Percentiles rank a stretch among this genome's conserved stretches.
Evolutionary conservation across 2,888 invertebrate genomes (phyloP).

Genomic region (Scelioninae gen. 2): DNA sequence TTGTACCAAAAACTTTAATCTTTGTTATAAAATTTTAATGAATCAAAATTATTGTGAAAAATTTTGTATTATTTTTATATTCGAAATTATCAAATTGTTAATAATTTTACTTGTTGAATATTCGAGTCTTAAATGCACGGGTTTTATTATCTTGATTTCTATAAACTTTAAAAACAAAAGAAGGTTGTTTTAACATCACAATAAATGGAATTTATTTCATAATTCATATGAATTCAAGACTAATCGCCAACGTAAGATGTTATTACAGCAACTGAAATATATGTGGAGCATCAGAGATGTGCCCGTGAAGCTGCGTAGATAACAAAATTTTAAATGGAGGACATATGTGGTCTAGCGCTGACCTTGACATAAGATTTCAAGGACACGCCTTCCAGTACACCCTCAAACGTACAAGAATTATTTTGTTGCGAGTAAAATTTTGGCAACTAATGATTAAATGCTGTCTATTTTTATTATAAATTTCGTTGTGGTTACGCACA

Average conservation of each 20-base stretch:
- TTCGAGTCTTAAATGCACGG: too few relatives aligned
- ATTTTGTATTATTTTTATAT: too few relatives aligned
- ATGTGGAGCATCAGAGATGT: slow-evolving; percentile 21
- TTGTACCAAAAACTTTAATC: too few relatives aligned
- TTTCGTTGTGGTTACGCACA: too few relatives aligned
- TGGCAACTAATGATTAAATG: slow-evolving; percentile 20
- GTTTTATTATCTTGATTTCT: too few relatives aligned
- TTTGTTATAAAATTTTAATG: too few relatives aligned
- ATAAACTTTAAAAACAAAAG: too few relatives aligned
- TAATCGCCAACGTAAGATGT: slow-evolving; percentile 19
- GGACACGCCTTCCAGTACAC: slow-evolving; percentile 40
- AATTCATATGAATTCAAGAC: background rate
- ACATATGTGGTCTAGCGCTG: slow-evolving; percentile 40
- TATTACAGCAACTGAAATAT: slow-evolving; percentile 30
- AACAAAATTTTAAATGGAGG: slow-evolving; percentile 40
- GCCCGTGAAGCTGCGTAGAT: slow-evolving; percentile 25
- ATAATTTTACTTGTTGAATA: too few relatives aligned
- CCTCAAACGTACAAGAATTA: slow-evolving; percentile 41
- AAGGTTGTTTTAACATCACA: too few relatives aligned
- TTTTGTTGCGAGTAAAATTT: slow-evolving; percentile 27
- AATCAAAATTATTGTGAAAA: too few relatives aligned
- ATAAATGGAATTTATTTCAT: background rate
- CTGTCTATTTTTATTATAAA: slow-evolving; percentile 11
- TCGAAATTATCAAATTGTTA: too few relatives aligned
- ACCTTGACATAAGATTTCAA: slow-evolving; percentile 56